Evolutionary conservation across 2,888 invertebrate genomes (phyloP).

Genomic region (Clunio marinus): DNA sequence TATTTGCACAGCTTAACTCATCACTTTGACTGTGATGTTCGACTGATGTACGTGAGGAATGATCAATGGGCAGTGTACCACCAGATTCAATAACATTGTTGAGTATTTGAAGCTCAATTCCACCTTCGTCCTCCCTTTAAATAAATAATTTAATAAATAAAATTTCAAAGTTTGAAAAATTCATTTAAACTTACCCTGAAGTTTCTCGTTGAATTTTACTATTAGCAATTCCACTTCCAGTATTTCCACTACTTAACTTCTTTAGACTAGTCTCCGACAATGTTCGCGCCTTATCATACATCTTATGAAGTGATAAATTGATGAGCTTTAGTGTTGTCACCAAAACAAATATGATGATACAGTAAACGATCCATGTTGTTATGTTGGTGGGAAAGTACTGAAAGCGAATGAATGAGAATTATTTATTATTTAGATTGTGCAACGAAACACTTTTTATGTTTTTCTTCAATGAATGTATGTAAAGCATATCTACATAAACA

Average conservation of each 20-base stretch:
- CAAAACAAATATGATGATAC: conserved; percentile 70
- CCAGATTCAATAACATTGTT: conserved; percentile 49
- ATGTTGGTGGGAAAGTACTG: conserved; percentile 84
- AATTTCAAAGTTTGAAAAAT: not conserved
- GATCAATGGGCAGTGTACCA: conserved; percentile 56
- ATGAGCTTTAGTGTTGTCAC: conserved; percentile 75
- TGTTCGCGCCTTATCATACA: conserved; percentile 90
- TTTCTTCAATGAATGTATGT: not conserved
- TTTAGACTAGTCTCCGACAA: conserved; percentile 57
- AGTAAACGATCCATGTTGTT: conserved; percentile 83
- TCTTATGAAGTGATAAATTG: conserved; percentile 84
- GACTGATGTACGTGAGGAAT: conserved; percentile 62
- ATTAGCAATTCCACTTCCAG: conserved; percentile 42
- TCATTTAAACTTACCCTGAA: conserved; percentile 46
- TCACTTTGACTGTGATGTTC: conserved; percentile 55
- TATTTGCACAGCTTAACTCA: conserved; percentile 51
- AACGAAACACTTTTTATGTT: not conserved
- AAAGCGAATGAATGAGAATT: conserved; percentile 46
- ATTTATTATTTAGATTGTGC: conserved; percentile 12
- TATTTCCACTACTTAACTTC: conserved; percentile 52
- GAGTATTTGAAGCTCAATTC: conserved; percentile 77
- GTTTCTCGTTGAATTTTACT: conserved; percentile 49
- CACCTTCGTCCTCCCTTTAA: conserved; percentile 70
- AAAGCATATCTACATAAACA: not conserved
- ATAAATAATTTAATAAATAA: conserved; percentile 40